Evolutionary conservation across 2,888 invertebrate genomes (phyloP), one percentile per base, ranked within the genome.

Genomic region (Stomorhina lunata): DNA sequence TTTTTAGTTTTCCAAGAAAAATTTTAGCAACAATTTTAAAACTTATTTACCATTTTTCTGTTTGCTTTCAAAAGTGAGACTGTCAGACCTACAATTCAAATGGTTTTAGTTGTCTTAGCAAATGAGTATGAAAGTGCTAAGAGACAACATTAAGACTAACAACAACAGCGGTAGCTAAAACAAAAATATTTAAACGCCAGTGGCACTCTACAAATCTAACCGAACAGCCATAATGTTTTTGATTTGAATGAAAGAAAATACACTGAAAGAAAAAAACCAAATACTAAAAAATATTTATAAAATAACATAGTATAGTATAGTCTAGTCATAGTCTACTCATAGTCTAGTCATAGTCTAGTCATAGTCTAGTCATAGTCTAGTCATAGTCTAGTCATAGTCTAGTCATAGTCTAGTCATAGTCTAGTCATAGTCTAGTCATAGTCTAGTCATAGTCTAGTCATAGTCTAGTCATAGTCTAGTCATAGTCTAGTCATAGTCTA

Each of bases 201-300:
- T 71, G 71, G 71, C 76, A 45, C 76, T 81, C 50, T 81, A 76
- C 71, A 77, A 72, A 61, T 55, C 34, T 61, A 72, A 61, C 61
- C 61, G 66, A 81, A 72, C 72, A 59, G 61, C 55, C 55, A 61
- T 40, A 69, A 81, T 81, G 17, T 32, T 37, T 29, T 50, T 50
- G 17, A n/a, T 66, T 53, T 32, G 45, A 15, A 10, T 37, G 15
- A 3, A n/a, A n/a, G n/a, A n/a, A 10, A 7, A 15, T 71, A 55
- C 77, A 81, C 81, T 27, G 59, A 1, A 12, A 77, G 45, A 81
- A 71, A 81, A 43, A 59, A n/a, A n/a, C n/a, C n/a, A n/a, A n/a
- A n/a, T n/a, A n/a, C n/a, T n/a, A n/a, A n/a, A n/a, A n/a, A n/a
- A n/a, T n/a, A n/a, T n/a, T n/a, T n/a, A n/a, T n/a, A n/a, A n/a